These are phyloP conservation scores for Eidolon helvum DNA, from an alignment of 2,113 vertebrate species.

Conservation along the genomic window DNA sequence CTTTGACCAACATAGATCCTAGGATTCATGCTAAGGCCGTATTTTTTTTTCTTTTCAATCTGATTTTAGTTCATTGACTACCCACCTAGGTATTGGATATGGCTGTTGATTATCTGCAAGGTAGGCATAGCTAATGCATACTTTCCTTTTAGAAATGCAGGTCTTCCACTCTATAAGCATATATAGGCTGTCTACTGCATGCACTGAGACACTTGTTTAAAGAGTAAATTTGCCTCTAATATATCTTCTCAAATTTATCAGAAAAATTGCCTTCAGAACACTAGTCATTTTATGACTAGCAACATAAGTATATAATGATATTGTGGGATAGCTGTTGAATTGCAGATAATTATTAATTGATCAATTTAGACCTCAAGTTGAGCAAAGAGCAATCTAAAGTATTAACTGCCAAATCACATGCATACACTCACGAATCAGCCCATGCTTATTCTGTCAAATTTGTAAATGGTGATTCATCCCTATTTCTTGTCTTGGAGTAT, in stretches of 20 bases:
- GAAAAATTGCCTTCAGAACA: constrained; percentile 41
- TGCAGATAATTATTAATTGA: constrained; percentile 64
- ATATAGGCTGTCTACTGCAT: neutral
- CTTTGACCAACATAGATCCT: neutral
- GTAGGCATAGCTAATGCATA: neutral
- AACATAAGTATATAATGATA: constrained; percentile 27
- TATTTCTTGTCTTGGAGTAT: neutral
- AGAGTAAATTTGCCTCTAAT: neutral
- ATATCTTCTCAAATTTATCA: constrained; percentile 3
- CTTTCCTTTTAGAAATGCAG: neutral
- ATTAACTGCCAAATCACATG: constrained; percentile 37
- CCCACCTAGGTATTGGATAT: neutral
- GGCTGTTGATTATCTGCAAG: neutral
- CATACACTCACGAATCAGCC: neutral
- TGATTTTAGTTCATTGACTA: neutral
- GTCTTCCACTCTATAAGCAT: neutral
- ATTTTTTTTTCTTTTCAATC: neutral
- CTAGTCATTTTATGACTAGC: constrained; percentile 43
- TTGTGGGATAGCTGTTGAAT: constrained; percentile 29
- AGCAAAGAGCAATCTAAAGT: constrained; percentile 47
- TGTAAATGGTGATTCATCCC: neutral
- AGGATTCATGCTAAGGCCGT: neutral
- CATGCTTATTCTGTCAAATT: constrained; percentile 41
- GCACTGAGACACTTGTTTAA: neutral
- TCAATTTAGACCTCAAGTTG: constrained; percentile 55